These are phyloP conservation scores for Eupithecia subumbrata DNA, from an alignment of 2,888 invertebrate genomes.

Conservation along the genomic window DNA sequence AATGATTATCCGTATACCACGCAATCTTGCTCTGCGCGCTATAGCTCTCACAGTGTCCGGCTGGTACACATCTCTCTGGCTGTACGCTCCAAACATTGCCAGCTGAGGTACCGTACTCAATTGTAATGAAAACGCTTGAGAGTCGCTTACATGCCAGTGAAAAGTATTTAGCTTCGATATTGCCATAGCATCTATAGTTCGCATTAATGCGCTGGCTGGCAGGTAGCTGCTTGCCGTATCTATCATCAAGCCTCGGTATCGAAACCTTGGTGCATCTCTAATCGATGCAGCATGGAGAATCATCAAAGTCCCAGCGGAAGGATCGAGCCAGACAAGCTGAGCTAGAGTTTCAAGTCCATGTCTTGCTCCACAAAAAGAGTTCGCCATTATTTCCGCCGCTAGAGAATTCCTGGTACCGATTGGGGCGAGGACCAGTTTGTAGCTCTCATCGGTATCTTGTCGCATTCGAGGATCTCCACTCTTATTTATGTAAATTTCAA, in stretches of 20 bases:
- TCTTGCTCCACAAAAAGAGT: constrained; percentile 89
- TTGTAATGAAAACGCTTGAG: constrained; percentile 94
- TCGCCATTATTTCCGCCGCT: constrained; percentile 84
- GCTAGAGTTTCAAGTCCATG: constrained; percentile 89
- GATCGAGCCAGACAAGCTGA: constrained; percentile 91
- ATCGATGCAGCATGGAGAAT: constrained; percentile 86
- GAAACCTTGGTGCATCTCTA: constrained; percentile 89
- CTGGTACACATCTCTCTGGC: constrained; percentile 88
- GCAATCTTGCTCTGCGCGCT: constrained; percentile 88
- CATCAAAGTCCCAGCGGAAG: constrained; percentile 82
- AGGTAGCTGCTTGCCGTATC: constrained; percentile 96
- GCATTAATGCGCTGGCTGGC: constrained; percentile 86
- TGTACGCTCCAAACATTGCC: constrained; percentile 91
- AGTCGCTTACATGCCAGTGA: constrained; percentile 95
- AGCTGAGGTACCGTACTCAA: constrained; percentile 89
- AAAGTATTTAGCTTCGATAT: constrained; percentile 94
- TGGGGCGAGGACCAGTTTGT: constrained; percentile 84
- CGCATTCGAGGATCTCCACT: constrained; percentile 81
- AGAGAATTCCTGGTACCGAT: constrained; percentile 72
- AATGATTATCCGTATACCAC: constrained; percentile 93
- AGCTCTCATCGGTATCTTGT: constrained; percentile 88
- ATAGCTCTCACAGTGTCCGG: constrained; percentile 88
- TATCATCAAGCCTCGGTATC: constrained; percentile 93
- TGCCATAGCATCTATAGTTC: constrained; percentile 93
- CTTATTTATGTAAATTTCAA: constrained; percentile 75